phyloP scores from a whole-genome alignment of 2,797 vertebrate genomes.

The Zalophus californianus region DNA sequence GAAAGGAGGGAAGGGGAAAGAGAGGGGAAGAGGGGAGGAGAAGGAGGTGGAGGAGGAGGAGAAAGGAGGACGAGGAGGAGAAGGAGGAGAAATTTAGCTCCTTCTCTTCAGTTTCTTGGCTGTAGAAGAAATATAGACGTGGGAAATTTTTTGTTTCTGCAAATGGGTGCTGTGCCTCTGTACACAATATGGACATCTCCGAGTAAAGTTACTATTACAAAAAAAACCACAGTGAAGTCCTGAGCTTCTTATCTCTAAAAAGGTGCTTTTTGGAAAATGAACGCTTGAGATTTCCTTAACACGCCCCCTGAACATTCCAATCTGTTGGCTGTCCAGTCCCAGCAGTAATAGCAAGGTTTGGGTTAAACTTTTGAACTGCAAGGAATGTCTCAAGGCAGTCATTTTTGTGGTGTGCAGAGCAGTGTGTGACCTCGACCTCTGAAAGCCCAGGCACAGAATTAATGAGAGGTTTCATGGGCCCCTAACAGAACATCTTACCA shows the following conservation, averaged over 20 bases:
- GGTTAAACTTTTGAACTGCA: not conserved
- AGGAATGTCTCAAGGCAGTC: not conserved
- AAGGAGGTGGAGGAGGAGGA: not conserved
- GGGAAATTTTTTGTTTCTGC: not conserved
- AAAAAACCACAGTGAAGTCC: not conserved
- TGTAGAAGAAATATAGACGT: not conserved
- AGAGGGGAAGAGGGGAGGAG: not conserved
- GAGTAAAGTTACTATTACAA: not conserved
- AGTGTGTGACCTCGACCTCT: not conserved
- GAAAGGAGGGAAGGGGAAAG: not conserved
- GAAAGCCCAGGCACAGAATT: conserved; percentile 1
- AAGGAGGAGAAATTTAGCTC: not conserved
- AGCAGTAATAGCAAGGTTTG: not conserved
- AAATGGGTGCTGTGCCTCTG: not conserved
- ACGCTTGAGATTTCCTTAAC: not conserved
- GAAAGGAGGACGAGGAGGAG: not conserved
- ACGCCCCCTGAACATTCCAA: not conserved
- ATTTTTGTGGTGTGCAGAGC: conserved; percentile 46
- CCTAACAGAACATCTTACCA: not conserved
- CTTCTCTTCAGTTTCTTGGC: not conserved
- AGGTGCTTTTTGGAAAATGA: conserved; percentile 11
- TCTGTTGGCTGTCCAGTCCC: not conserved
- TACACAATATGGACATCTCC: not conserved
- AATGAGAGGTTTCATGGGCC: conserved; percentile 52
- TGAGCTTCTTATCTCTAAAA: not conserved